Evolutionary conservation across 1,140 invertebrate species (phyloP).

Genomic region (Mya arenaria): DNA sequence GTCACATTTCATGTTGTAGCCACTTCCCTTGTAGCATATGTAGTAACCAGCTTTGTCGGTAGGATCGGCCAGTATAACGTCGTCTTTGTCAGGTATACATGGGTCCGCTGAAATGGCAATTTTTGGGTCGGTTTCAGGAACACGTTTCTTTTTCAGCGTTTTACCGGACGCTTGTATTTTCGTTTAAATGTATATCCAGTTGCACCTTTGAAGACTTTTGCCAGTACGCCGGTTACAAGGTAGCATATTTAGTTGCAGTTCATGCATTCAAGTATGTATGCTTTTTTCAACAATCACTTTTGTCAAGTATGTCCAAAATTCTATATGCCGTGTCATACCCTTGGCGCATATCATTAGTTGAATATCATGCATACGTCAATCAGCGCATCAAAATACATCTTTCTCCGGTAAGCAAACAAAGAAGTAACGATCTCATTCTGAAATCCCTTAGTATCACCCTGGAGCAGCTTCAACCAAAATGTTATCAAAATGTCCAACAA

Average conservation of each 20-base stretch:
- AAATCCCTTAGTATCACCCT: no score
- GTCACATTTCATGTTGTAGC: neutral
- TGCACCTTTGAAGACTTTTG: neutral
- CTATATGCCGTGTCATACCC: no score
- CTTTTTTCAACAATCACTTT: neutral
- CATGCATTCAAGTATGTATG: neutral
- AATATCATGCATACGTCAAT: no score
- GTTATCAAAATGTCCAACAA: no score
- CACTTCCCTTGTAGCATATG: conserved; percentile 23
- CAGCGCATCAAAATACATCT: no score
- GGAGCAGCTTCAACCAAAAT: no score
- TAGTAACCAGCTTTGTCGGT: conserved; percentile 16
- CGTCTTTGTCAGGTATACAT: conserved; percentile 38
- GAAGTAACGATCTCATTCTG: no score
- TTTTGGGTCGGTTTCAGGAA: neutral
- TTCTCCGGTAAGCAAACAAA: no score
- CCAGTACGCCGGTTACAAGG: neutral
- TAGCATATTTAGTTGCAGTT: neutral
- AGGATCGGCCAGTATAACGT: conserved; percentile 28
- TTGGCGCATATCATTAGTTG: no score
- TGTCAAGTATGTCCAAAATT: no score
- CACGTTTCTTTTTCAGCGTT: neutral
- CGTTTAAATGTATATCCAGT: neutral
- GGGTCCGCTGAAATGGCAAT: conserved; percentile 17
- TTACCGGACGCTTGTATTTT: neutral